Percentiles rank a stretch among this genome's conserved stretches.
phyloP scores from a whole-genome alignment of 2,888 invertebrate genomes.

The Zygogramma bicolorata region DNA sequence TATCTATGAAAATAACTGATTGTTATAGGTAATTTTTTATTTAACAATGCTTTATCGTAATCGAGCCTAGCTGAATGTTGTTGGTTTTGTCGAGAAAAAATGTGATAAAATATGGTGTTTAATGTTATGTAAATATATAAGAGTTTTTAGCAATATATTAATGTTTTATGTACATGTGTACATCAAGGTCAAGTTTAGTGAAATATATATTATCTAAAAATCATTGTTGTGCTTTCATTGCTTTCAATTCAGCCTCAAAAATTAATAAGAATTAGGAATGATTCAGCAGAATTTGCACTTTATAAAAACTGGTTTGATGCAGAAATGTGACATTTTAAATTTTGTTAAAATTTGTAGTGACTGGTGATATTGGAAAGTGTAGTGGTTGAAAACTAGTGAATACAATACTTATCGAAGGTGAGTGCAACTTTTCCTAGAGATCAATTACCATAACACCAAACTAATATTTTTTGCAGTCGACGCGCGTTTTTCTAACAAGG shows the following conservation, averaged over 20 bases:
- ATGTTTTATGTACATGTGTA: conserved; percentile 51
- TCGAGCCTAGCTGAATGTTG: background rate
- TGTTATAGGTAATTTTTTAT: background rate
- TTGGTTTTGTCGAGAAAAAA: background rate
- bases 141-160: conserved; percentile 55
- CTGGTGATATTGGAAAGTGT: no score
- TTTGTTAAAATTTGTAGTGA: no score
- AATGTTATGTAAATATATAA: conserved; percentile 54
- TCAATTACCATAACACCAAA: no score
- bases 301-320: no score
- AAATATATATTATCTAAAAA: conserved; percentile 49
- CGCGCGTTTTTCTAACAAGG: no score
- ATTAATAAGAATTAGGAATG: no score
- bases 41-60: background rate
- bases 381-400: no score
- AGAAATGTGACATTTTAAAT: no score
- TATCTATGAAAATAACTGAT: background rate
- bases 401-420: no score
- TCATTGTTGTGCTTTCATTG: conserved; percentile 8
- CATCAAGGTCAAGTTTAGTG: conserved; percentile 48
- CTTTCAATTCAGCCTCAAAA: background rate
- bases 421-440: no score
- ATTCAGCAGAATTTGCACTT: no score
- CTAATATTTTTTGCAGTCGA: no score
- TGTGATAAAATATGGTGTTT: conserved; percentile 27